Percentiles rank a stretch among this genome's conserved stretches.
Evolutionary conservation across 1,140 invertebrate genomes (phyloP).

Genomic region (Leptopilina boulardi): DNA sequence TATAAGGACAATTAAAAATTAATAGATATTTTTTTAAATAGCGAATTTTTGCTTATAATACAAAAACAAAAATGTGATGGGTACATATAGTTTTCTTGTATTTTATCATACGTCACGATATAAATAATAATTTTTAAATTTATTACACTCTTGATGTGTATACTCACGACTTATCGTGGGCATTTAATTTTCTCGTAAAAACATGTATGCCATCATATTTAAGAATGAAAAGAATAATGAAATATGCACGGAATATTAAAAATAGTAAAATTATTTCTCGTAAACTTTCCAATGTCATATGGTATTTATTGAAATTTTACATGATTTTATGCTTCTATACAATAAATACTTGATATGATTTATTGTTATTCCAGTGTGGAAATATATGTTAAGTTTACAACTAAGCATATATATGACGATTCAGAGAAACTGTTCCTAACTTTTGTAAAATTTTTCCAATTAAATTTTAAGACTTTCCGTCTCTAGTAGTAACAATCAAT

Average conservation of each 20-base stretch:
- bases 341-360: not conserved
- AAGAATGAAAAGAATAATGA: not conserved
- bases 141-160: not conserved
- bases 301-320: not conserved
- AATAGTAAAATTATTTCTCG: not conserved
- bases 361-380: not conserved
- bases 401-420: not conserved
- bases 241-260: not conserved
- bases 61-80: no score
- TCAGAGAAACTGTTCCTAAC: no score
- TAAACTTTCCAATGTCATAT: not conserved
- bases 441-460: no score
- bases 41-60: no score
- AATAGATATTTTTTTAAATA: no score
- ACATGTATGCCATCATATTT: not conserved
- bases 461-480: no score
- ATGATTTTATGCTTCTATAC: not conserved
- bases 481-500: no score
- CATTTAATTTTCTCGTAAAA: not conserved
- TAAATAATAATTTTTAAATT: not conserved
- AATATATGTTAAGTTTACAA: not conserved
- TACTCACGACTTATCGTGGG: not conserved
- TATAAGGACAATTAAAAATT: no score
- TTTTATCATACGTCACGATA: not conserved
- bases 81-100: no score